A percentile compares a stretch with the other conserved stretches of the same genome.
These are phyloP conservation scores for Petromus typicus DNA, from an alignment of 2,113 vertebrate genomes.

Conservation along the genomic window DNA sequence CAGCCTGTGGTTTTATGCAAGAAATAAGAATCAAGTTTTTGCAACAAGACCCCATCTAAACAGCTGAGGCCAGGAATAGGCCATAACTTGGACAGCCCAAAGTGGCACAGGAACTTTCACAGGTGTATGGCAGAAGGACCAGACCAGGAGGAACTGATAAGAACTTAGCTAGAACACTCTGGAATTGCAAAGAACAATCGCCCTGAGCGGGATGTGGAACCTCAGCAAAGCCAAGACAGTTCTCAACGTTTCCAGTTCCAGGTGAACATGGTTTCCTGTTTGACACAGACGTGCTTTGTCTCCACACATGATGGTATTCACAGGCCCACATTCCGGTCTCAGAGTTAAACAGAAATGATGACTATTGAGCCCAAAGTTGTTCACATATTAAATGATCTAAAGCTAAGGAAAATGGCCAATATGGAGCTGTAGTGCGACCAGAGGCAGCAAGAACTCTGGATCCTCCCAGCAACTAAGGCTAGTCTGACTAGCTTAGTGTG, in stretches of 20 bases:
- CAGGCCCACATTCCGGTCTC: not conserved
- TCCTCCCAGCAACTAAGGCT: not conserved
- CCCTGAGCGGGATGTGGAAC: not conserved
- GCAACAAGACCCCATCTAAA: not conserved
- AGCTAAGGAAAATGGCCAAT: not conserved
- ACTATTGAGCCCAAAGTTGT: not conserved
- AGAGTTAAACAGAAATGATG: not conserved
- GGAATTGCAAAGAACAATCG: not conserved
- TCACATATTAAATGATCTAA: not conserved
- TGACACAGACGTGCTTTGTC: not conserved
- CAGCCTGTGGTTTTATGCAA: not conserved
- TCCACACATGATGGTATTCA: not conserved
- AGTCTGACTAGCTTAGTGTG: not conserved
- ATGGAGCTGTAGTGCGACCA: not conserved
- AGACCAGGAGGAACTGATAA: not conserved
- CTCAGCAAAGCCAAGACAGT: not conserved
- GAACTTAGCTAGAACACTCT: not conserved
- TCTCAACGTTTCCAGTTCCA: constrained; percentile 24
- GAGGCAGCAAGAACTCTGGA: not conserved
- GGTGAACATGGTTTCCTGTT: constrained; percentile 10
- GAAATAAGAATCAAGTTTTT: not conserved
- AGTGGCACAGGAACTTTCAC: not conserved
- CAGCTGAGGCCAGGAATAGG: not conserved
- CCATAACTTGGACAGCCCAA: not conserved
- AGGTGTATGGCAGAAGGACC: rapidly evolving